These are phyloP conservation scores for Ectemnius lituratus DNA, from an alignment of 2,888 invertebrate species.

Conservation along the genomic window DNA sequence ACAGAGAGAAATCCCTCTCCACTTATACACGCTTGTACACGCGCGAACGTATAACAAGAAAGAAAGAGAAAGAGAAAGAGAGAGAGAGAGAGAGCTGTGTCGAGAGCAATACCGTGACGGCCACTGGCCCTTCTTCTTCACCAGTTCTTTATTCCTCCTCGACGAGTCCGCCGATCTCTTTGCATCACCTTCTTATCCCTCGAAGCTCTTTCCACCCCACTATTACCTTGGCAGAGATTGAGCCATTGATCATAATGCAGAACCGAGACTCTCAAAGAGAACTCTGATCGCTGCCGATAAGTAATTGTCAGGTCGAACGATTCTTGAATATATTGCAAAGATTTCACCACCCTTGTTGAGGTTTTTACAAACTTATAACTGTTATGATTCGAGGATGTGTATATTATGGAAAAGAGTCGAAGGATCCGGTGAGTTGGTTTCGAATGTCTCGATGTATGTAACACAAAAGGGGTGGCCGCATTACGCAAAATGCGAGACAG, in stretches of 20 bases:
- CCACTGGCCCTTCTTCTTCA: constrained; percentile 65
- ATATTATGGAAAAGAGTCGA: not conserved
- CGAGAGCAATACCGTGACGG: constrained; percentile 65
- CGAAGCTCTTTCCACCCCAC: constrained; percentile 12
- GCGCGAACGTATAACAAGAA: constrained; percentile 2
- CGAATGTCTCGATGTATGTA: not conserved
- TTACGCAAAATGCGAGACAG: not conserved
- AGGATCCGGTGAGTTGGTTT: not conserved
- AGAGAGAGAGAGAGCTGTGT: constrained; percentile 48
- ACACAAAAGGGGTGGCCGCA: not conserved
- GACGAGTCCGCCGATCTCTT: constrained; percentile 42
- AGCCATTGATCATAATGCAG: too few species aligned
- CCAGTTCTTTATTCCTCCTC: constrained; percentile 51
- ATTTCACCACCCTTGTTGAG: not conserved
- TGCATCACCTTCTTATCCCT: constrained; percentile 9
- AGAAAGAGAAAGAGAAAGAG: constrained; percentile 36
- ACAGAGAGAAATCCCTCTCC: not conserved
- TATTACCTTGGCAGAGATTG: too few species aligned
- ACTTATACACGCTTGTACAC: too few species aligned
- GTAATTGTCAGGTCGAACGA: too few species aligned
- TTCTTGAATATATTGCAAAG: too few species aligned
- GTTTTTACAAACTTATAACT: not conserved
- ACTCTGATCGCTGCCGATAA: too few species aligned
- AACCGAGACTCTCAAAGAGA: too few species aligned
- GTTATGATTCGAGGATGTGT: not conserved